Base-by-base conservation (phyloP, 2,888 invertebrate genomes). In the Girardia tigrina region DNA sequence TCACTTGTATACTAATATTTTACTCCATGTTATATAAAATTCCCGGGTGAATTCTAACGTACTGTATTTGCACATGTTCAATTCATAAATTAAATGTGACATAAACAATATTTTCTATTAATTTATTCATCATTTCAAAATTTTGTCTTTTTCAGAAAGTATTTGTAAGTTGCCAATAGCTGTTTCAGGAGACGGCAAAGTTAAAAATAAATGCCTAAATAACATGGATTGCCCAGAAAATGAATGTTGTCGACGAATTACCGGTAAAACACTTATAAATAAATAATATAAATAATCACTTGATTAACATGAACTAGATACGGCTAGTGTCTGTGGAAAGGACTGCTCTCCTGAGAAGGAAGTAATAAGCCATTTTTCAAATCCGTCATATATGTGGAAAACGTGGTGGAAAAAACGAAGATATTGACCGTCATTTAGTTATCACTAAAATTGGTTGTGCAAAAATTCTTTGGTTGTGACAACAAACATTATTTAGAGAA, bases 401-500 rank as follows among this genome's bases (percentile, higher is more conserved):
- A 56, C 56, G 23, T 56, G 56, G 56, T 56, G 56, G 56, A 56
- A 56, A 56, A 56, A 56, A 16, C 23, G 20, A 2, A 4, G 4
- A 56, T 56, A 56, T 12, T 56, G 23, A 56, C 23, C 23, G n/a
- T n/a, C n/a, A n/a, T 16, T 36, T 12, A 36, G 4, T 12, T 56
- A 56, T 12, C 56, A 4, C 56, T 16, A 12, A 16, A 56, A 56
- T 20, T 20, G 56, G 56, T 56, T 56, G 56, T 56, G 56, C 56
- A n/a, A 56, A 56, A 56, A 56, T n/a, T 56, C 56, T 56, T 56
- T 56, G 56, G 56, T 56, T 56, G 56, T 56, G 56, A 56, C 23
- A 56, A 56, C n/a, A 56, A n/a, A 12, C 56, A 56, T 56, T 56
- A 56, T 56, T 56, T 56, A 16, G n/a, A 20, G n/a, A 56, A 56